phyloP scores from a whole-genome alignment of 2,113 vertebrate genomes.

The Macaca mulatta region DNA sequence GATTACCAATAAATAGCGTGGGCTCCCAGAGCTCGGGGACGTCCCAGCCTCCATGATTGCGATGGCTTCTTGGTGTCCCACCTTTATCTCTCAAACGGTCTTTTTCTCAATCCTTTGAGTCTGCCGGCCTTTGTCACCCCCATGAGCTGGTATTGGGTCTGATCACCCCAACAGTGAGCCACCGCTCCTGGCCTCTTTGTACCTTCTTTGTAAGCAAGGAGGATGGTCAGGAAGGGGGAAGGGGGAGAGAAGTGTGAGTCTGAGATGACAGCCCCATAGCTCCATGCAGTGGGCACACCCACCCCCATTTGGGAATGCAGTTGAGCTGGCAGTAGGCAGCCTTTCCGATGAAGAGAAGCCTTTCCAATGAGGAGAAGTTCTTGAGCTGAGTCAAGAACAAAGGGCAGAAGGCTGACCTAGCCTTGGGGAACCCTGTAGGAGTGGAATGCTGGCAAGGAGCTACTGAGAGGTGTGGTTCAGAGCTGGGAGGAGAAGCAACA shows the following conservation, averaged over 20 bases:
- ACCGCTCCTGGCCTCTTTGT: neutral
- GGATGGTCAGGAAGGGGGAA: neutral
- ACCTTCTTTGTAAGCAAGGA: neutral
- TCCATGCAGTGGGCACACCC: neutral
- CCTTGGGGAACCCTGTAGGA: neutral
- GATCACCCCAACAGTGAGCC: too few species aligned
- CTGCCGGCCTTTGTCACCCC: too few species aligned
- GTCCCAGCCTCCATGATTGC: too few species aligned
- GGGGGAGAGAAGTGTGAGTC: neutral
- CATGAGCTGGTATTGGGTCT: too few species aligned
- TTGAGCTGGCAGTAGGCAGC: neutral
- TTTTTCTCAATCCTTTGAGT: too few species aligned
- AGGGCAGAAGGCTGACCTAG: neutral
- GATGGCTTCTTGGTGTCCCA: too few species aligned
- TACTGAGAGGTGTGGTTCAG: neutral
- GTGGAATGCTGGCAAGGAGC: neutral
- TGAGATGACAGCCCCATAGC: neutral
- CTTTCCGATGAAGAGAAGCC: neutral
- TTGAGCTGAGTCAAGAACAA: neutral
- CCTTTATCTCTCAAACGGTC: too few species aligned
- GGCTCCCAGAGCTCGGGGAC: too few species aligned
- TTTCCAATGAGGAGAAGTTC: neutral
- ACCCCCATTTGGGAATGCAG: neutral
- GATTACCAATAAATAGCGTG: too few species aligned
- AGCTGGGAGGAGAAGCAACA: neutral